phyloP scores from a whole-genome alignment of 2,113 vertebrate species.

The Penelope pileata region DNA sequence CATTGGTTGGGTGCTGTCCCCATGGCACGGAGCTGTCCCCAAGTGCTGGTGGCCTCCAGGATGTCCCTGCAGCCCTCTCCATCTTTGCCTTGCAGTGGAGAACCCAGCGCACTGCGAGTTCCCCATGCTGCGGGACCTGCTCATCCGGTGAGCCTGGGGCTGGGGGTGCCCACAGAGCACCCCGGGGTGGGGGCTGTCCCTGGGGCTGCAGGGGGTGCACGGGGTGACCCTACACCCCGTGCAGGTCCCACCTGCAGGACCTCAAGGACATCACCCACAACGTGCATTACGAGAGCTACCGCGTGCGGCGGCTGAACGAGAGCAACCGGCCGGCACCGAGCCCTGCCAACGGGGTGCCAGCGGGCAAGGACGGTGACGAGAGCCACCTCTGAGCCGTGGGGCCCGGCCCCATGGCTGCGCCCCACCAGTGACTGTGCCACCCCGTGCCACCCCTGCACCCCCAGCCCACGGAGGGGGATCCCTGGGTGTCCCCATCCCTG shows the following conservation, averaged over 20 bases:
- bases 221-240: neutral
- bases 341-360: conserved; percentile 5
- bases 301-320: conserved; percentile 85
- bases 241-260: conserved; percentile 92
- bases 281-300: conserved; percentile 92
- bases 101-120: conserved; percentile 92
- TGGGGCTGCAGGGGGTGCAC: fast-evolving
- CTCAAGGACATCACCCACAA: conserved; percentile 96
- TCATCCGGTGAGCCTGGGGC: conserved; percentile 86
- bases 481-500: neutral
- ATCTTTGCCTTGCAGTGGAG: conserved; percentile 84
- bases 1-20: neutral
- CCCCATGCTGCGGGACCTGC: conserved; percentile 88
- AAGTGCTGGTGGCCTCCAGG: neutral
- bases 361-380: neutral
- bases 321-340: conserved; percentile 69
- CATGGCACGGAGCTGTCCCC: fast-evolving
- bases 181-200: fast-evolving
- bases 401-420: neutral
- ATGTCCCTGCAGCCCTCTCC: neutral
- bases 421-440: neutral
- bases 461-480: neutral
- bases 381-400: neutral
- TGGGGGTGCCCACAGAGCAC: neutral
- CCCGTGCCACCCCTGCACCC: too few relatives aligned